These are phyloP conservation scores for Cephus pygmeus DNA, from an alignment of 2,888 invertebrate species.

Conservation along the genomic window DNA sequence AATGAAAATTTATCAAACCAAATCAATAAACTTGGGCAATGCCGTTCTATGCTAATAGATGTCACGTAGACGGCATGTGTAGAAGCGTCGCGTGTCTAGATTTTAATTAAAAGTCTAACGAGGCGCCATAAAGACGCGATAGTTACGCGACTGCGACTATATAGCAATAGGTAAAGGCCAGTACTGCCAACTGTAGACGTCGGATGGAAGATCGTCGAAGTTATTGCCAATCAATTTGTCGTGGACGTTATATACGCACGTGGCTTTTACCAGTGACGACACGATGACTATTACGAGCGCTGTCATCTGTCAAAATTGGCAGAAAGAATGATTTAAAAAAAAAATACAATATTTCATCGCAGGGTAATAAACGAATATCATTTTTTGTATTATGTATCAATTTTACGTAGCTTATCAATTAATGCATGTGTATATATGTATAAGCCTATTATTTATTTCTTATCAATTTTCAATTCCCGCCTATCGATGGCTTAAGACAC, in stretches of 20 bases:
- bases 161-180: not conserved
- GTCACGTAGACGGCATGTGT: not conserved
- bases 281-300: no score
- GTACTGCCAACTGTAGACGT: not conserved
- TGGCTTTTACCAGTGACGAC: not conserved
- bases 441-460: no score
- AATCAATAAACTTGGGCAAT: not conserved
- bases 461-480: no score
- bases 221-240: no score
- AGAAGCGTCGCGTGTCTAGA: not conserved
- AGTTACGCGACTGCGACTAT: not conserved
- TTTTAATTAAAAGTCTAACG: slow-evolving; percentile 24
- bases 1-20: not conserved
- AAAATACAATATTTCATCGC: no score
- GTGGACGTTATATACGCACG: not conserved
- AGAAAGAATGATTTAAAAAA: no score
- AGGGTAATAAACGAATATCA: no score
- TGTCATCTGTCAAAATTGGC: no score
- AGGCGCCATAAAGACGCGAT: slow-evolving; percentile 9
- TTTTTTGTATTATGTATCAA: no score
- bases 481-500: no score
- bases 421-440: no score
- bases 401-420: no score
- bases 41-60: not conserved
- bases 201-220: not conserved